Evolutionary conservation across 2,888 invertebrate species (phyloP), one percentile per base, ranked within the genome.

Genomic region (Phoronis australis): DNA sequence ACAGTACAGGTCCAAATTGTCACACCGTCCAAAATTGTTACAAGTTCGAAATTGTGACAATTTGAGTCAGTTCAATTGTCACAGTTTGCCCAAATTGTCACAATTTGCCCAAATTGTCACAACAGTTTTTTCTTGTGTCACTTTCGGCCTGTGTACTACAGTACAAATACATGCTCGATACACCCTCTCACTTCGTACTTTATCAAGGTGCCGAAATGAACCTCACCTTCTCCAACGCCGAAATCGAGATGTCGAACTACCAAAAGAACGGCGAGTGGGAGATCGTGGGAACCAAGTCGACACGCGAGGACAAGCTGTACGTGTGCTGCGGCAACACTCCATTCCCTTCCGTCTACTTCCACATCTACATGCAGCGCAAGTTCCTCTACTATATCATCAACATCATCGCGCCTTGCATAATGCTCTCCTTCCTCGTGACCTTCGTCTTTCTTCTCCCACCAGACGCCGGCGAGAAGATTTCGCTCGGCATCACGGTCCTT

Each of bases 401-500:
- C 52, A 60, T 69, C 42, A 55, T 69, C 37, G 59, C 65, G 1
- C 68, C 68, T 5, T 69, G 68, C 45, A 47, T 68, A 25, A 49
- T 68, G 50, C 59, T 68, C 51, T 68, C 65, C 21, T 51, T 61
- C 2, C 58, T 68, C 18, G 64, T 67, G 21, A 52, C 66, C 54
- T 52, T 68, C 20, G 68, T 64, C 31, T 68, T 68, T 46, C 64
- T 61, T 42, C 54, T 68, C 39, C 68, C 68, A n/a, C 68, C 68
- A 5, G 68, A 69, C 42, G 61, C 62, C 9, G 67, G 67, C 0
- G 68, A 68, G 51, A 67, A 67, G 54, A 60, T 68, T 15, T 64
- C 66, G 4, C 62, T 68, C 4, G 68, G 68, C n/a, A 61, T 68
- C 39, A 68, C 68, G n/a, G 65, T 69, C 12, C 59, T 69, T 4